Evolutionary conservation across 2,797 vertebrate species (phyloP), one percentile per base, ranked within the genome.

Genomic region (Sebastes matsubarae): DNA sequence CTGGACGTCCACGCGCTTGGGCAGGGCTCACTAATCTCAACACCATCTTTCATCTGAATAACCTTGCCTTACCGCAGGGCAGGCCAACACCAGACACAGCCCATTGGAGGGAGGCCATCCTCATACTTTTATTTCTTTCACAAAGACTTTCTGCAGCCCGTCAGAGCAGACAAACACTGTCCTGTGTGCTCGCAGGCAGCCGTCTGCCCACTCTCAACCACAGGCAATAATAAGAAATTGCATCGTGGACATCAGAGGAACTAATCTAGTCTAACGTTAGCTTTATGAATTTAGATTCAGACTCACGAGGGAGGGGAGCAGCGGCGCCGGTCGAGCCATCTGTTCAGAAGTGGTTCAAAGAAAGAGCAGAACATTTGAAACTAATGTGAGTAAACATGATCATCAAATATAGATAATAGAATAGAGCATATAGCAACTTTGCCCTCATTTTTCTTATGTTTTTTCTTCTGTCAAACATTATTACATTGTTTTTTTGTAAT

Each of bases 21-120:
- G 92, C 93, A 95, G 89, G 94, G 93, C 94, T 93, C 92, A 93
- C 94, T 96, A 94, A 96, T 96, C 94, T 96, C 92, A 93, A 93
- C 92, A 88, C 88, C 93, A 95, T 95, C 94, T 94, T 95, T 95
- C 95, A 95, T 94, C 91, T 87, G 89, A 95, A 95, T 95, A 96
- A 96, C 94, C 95, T 96, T 95, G 94, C 92, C 87, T 95, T 91
- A 94, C 93, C 82, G 81, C 89, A 79, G 94, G 93, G 89, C 91
- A 92, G 89, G 85, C 89, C 88, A 85, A 87, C 88, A 86, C 81
- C 73, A 94, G 90, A 93, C 91, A 87, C 81, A 87, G 90, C 80
- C 88, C 85, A 75, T 34, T 88, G 88, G 90, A 91, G 90, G 87
- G 90, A 83, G 77, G 64, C 85, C 83, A 82, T 83, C 77, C 82